These are phyloP conservation scores for Acrocephalus kingi DNA, from an alignment of 2,113 vertebrate species.

Conservation along the genomic window DNA sequence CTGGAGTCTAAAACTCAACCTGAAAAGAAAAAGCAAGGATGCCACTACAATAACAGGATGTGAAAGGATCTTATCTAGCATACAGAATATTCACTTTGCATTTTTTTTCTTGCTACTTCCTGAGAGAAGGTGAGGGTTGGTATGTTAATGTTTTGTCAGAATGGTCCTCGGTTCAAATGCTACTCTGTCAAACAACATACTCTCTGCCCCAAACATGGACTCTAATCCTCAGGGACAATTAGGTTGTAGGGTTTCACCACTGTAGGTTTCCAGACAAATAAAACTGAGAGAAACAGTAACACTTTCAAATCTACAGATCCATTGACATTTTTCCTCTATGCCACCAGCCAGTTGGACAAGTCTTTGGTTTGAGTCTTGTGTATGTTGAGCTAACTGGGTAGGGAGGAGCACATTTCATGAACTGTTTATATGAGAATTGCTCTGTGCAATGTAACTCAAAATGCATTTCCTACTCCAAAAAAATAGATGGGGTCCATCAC, in stretches of 20 bases:
- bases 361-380: neutral
- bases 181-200: neutral
- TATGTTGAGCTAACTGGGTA: neutral
- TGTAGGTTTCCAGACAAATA: neutral
- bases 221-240: neutral
- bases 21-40: neutral
- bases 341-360: neutral
- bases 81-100: neutral
- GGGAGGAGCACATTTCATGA: neutral
- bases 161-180: neutral
- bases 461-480: neutral
- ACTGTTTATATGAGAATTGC: neutral
- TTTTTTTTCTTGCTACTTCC: neutral
- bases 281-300: neutral
- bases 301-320: neutral
- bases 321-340: neutral
- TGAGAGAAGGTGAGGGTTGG: neutral
- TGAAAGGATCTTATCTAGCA: neutral
- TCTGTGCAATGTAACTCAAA: neutral
- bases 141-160: neutral
- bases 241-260: neutral
- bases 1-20: neutral
- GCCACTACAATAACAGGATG: neutral
- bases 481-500: neutral
- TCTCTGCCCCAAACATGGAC: rapidly evolving